Evolutionary conservation across 2,113 vertebrate genomes (phyloP).

Genomic region (Gymnocephalus cernua): DNA sequence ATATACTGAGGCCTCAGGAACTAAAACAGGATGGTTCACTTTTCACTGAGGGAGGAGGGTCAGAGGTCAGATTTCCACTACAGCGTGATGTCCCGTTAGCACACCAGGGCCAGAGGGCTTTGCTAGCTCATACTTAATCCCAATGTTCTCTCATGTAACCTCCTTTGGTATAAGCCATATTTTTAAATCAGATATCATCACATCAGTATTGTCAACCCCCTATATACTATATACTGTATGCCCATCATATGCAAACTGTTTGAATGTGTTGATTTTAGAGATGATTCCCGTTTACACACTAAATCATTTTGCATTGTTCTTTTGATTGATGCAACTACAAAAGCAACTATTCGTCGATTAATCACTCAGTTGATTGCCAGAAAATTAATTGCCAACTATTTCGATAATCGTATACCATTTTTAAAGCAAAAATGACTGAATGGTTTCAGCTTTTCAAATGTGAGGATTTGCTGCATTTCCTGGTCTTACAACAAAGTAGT

Average conservation of each 20-base stretch:
- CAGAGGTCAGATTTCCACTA: conserved; percentile 56
- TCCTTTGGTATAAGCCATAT: not conserved
- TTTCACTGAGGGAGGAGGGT: conserved; percentile 44
- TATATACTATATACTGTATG: not conserved
- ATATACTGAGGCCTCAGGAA: conserved; percentile 44
- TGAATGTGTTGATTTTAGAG: no score
- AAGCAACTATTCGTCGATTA: not conserved
- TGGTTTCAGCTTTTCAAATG: not conserved
- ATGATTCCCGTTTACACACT: no score
- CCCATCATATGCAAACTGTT: no score
- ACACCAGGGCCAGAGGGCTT: conserved; percentile 21
- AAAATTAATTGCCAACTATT: not conserved
- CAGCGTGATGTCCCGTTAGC: conserved; percentile 58
- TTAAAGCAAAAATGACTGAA: not conserved
- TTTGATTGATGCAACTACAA: not conserved
- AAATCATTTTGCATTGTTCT: no score
- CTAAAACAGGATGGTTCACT: conserved; percentile 59
- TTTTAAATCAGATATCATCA: not conserved
- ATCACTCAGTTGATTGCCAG: no score
- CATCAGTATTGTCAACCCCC: not conserved
- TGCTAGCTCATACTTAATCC: conserved; percentile 6
- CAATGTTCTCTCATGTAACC: not conserved
- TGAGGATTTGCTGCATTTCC: not conserved
- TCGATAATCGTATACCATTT: not conserved
- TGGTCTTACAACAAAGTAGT: not conserved